A percentile compares a stretch with the other conserved stretches of the same genome.
Conservation (phyloP, 2,888 invertebrate species). For the Chydorus sphaericus region DNA sequence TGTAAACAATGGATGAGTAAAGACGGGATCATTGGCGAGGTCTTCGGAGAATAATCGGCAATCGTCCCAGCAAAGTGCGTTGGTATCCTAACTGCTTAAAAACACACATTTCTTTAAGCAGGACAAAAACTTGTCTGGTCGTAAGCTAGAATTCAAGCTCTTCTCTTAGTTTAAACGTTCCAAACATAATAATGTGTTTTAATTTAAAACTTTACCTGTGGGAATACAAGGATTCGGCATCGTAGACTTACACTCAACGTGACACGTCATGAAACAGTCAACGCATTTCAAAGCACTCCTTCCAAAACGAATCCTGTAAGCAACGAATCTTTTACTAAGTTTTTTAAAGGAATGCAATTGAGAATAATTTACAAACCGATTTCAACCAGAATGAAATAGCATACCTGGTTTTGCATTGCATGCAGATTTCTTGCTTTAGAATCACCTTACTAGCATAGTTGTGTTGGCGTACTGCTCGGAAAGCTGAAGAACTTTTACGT, state of each 20-base stretch:
- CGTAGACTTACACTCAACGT: conserved; percentile 65
- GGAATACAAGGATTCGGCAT: conserved; percentile 80
- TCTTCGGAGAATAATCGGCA: conserved; percentile 69
- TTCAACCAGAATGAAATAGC: neutral
- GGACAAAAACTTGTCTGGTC: too few species aligned
- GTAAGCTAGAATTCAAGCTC: too few species aligned
- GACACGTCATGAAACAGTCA: conserved; percentile 69
- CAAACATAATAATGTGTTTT: too few species aligned
- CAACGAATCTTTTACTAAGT: neutral
- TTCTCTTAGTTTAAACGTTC: too few species aligned
- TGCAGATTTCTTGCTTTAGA: conserved; percentile 63
- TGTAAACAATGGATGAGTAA: conserved; percentile 86
- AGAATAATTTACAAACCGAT: neutral
- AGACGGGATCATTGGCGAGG: conserved; percentile 86
- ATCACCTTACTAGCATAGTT: conserved; percentile 34
- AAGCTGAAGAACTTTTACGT: neutral
- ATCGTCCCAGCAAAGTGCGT: conserved; percentile 47
- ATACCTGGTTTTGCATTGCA: conserved; percentile 54
- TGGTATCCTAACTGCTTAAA: too few species aligned
- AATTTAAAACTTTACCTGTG: too few species aligned
- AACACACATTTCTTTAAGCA: too few species aligned
- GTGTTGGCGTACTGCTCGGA: neutral
- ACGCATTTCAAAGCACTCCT: conserved; percentile 67
- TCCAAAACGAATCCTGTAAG: conserved; percentile 68
- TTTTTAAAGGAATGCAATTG: neutral